Conservation (phyloP, 2,888 invertebrate genomes). For the Cantharis rustica region DNA sequence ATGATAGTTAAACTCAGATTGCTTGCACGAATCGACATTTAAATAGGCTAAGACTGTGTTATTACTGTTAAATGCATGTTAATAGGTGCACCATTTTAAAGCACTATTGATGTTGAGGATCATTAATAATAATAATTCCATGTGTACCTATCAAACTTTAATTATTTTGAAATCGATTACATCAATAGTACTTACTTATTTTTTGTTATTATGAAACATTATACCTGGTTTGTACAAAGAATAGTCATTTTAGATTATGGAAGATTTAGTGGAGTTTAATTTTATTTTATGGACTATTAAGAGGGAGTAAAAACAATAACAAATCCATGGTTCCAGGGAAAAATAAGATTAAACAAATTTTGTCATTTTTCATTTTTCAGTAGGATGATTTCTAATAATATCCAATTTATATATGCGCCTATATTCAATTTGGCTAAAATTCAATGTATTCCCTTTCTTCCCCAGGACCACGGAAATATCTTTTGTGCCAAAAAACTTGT, state of each 20-base stretch:
- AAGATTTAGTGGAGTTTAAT: background rate
- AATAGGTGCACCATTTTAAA: constrained; percentile 6
- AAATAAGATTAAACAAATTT: background rate
- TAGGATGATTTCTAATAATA: too few relatives aligned
- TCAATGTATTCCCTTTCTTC: background rate
- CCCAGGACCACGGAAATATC: background rate
- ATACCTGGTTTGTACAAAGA: background rate
- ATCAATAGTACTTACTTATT: background rate
- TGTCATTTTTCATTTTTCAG: background rate
- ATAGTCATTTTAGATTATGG: background rate
- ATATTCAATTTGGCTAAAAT: background rate
- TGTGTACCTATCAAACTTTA: background rate
- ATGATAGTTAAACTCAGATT: background rate
- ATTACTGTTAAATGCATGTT: constrained; percentile 1
- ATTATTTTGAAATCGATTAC: background rate
- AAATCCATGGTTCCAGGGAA: background rate
- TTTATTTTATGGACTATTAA: background rate
- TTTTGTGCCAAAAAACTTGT: background rate
- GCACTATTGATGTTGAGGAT: constrained; percentile 7
- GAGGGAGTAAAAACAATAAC: background rate
- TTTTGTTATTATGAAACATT: background rate
- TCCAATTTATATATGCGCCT: too few relatives aligned
- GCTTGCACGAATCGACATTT: background rate
- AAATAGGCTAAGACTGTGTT: background rate
- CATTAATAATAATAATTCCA: background rate